These are phyloP conservation scores for Laticauda colubrina DNA, from an alignment of 2,113 vertebrate genomes.

Conservation along the genomic window DNA sequence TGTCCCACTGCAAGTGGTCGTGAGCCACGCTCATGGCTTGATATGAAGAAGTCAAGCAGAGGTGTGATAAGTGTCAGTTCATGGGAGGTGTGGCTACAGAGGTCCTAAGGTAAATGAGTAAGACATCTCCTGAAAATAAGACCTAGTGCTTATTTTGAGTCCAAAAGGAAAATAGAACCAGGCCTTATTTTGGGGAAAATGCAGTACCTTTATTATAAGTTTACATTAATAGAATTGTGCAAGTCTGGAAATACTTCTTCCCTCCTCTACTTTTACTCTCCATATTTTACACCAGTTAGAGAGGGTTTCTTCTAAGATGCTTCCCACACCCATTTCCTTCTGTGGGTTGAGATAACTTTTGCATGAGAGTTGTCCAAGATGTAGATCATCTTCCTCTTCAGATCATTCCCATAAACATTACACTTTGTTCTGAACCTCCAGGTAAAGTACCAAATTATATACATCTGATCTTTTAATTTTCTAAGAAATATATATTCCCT, in stretches of 20 bases:
- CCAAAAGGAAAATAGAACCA: too few species aligned
- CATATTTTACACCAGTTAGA: background rate
- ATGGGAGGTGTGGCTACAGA: too few species aligned
- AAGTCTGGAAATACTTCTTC: background rate
- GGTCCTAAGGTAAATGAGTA: too few species aligned
- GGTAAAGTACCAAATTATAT: background rate
- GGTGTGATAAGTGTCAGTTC: too few species aligned
- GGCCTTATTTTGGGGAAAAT: too few species aligned
- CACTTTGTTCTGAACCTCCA: background rate
- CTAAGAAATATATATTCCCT: background rate
- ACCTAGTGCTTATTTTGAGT: too few species aligned
- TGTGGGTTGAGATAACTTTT: background rate
- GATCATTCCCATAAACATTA: background rate
- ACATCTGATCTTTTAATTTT: background rate
- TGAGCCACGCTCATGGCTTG: too few species aligned
- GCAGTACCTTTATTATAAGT: background rate
- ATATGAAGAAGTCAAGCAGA: too few species aligned
- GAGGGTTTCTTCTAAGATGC: background rate
- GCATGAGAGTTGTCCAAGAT: background rate
- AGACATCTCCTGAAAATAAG: too few species aligned
- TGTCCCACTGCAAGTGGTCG: accelerated
- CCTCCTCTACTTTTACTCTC: background rate
- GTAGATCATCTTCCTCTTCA: background rate
- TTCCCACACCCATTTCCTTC: background rate
- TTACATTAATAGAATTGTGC: background rate